Conservation (phyloP, 2,888 invertebrate genomes). For the Amblyteles armatorius region DNA sequence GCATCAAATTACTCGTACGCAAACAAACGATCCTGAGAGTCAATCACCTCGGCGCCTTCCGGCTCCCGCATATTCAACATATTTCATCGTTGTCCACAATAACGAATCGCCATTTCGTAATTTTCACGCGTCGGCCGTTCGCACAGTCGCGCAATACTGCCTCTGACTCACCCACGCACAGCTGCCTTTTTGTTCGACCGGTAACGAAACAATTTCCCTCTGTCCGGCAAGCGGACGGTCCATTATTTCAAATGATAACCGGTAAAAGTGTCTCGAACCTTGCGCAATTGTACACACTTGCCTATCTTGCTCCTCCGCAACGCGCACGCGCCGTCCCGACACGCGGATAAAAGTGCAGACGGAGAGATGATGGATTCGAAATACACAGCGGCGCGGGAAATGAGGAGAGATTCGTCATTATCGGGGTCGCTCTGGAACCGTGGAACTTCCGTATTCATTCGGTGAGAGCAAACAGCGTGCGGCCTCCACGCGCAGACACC, state of each 20-base stretch:
- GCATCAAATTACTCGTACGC: slow-evolving; percentile 10
- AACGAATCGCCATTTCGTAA: slow-evolving; percentile 4
- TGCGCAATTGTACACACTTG: not conserved
- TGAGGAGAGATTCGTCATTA: not conserved
- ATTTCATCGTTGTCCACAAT: not conserved
- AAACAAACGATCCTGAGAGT: slow-evolving; percentile 19
- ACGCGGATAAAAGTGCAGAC: too few relatives aligned
- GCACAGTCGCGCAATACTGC: slow-evolving; percentile 16
- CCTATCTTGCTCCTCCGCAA: too few relatives aligned
- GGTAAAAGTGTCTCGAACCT: not conserved
- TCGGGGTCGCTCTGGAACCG: not conserved
- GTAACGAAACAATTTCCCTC: slow-evolving; percentile 7
- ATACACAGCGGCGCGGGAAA: not conserved
- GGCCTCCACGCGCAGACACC: not conserved
- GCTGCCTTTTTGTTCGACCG: slow-evolving; percentile 23
- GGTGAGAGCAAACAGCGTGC: not conserved
- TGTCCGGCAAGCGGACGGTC: slow-evolving; percentile 1
- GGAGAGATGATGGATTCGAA: not conserved
- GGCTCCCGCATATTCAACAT: slow-evolving; percentile 2
- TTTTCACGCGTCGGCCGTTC: slow-evolving; percentile 5
- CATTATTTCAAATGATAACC: not conserved
- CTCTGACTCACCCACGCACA: not conserved
- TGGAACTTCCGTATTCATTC: not conserved
- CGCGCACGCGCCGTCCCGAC: too few relatives aligned
- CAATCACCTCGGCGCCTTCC: slow-evolving; percentile 1